These are phyloP conservation scores for Syrmaticus mikado DNA, from an alignment of 2,113 vertebrate genomes.

Conservation along the genomic window DNA sequence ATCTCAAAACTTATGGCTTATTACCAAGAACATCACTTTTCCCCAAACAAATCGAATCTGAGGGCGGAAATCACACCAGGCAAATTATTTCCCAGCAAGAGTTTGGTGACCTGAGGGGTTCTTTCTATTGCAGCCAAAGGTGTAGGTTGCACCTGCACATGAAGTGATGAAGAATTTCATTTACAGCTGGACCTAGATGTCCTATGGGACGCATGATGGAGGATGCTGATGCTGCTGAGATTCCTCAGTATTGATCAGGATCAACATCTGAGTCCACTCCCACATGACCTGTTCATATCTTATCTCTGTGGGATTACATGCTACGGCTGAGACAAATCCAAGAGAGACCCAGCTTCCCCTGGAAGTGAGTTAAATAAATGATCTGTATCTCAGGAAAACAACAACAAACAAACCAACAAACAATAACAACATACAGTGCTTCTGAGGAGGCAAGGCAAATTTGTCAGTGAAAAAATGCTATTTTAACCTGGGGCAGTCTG, in stretches of 20 bases:
- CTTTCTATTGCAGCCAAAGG: not conserved
- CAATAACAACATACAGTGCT: not conserved
- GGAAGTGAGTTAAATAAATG: not conserved
- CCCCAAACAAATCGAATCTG: not conserved
- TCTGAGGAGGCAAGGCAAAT: not conserved
- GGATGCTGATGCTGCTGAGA: accelerated
- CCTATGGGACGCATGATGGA: not conserved
- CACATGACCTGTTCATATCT: not conserved
- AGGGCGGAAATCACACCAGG: not conserved
- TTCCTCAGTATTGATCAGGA: not conserved
- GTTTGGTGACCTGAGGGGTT: not conserved
- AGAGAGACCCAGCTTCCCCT: not conserved
- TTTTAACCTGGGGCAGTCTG: not conserved
- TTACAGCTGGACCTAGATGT: not conserved
- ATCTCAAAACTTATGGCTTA: not conserved
- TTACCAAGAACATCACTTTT: not conserved
- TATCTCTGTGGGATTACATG: not conserved
- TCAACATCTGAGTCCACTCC: not conserved
- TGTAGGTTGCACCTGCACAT: not conserved
- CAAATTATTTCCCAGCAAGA: not conserved
- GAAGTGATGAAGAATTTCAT: not conserved
- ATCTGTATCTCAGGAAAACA: not conserved
- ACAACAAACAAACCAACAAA: no score
- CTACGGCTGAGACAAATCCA: not conserved
- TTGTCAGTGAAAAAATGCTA: not conserved